A percentile compares a stretch with the other conserved stretches of the same genome.
phyloP scores from a whole-genome alignment of 2,113 vertebrate genomes.

The Caranx melampygus region DNA sequence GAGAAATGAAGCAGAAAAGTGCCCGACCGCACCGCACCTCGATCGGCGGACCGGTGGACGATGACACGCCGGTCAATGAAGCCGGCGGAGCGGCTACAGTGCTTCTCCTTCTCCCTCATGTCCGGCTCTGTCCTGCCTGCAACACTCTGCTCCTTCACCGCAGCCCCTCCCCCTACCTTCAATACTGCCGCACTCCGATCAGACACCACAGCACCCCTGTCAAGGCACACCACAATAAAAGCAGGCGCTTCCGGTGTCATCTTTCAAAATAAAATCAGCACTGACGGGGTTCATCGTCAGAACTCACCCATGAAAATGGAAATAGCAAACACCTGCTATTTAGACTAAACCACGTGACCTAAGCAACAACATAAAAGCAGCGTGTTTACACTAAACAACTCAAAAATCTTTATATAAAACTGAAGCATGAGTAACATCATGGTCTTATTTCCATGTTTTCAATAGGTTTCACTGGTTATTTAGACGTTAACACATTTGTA shows the following conservation, averaged over 20 bases:
- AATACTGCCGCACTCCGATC: slow-evolving; percentile 77
- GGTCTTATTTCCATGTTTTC: neutral
- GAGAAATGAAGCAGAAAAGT: slow-evolving; percentile 18
- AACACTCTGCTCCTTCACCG: slow-evolving; percentile 78
- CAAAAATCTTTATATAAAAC: neutral
- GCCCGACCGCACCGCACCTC: slow-evolving; percentile 71
- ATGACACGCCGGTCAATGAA: slow-evolving; percentile 79
- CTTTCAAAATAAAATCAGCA: slow-evolving; percentile 69
- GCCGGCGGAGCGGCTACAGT: slow-evolving; percentile 71
- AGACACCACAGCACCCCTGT: slow-evolving; percentile 40
- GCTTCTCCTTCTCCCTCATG: slow-evolving; percentile 80
- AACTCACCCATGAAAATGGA: neutral
- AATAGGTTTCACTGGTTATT: neutral
- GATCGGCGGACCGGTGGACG: slow-evolving; percentile 80
- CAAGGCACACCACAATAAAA: neutral
- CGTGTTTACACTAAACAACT: too few relatives aligned
- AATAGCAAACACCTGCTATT: neutral
- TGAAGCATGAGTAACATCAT: neutral
- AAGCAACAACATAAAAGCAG: too few relatives aligned
- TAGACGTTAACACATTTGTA: neutral
- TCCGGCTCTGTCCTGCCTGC: slow-evolving; percentile 75
- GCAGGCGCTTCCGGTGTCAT: slow-evolving; percentile 32
- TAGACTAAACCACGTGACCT: neutral
- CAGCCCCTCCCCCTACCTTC: slow-evolving; percentile 82
- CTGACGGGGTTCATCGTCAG: neutral